Evolutionary conservation across 2,888 invertebrate genomes (phyloP), one percentile per base, ranked within the genome.

Genomic region (Andrena bicolor): DNA sequence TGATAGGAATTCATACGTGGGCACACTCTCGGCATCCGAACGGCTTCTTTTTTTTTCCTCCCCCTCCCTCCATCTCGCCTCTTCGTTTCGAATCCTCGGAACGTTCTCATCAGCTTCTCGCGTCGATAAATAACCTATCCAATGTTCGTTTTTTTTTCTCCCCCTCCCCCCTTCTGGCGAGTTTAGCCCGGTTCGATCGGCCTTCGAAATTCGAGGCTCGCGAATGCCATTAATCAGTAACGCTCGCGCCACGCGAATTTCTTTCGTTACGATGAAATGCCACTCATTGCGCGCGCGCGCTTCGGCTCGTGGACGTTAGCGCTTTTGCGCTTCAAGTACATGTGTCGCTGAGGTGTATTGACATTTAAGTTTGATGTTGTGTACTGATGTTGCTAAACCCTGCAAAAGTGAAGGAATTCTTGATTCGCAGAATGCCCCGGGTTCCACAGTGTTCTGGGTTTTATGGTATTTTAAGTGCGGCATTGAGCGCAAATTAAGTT

Each of bases 1-100:
- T 73, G 32, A 66, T 13, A 61, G 83, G 83, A 84, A 84, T 84
- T 84, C 74, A 58, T 76, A 80, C 83, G 76, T 77, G 73, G 76
- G 74, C 74, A 80, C 51, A 58, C 71, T 58, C 71, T 63, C 58
- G 77, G 60, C 61, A 60, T 83, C 61, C 71, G 70, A 74, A 26
- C 35, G 2, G 56, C 48, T 32, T 69, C 51, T 69, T 35, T 63
- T 51, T 30, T 51, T 13, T 35, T 10, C 10, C 32, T 35, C 41
- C 56, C 30, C 28, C 49, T 51, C 13, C 35, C 35, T 10, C 30
- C 32, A 41, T 30, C 41, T 35, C 66, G 13, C 32, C 65, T 60
- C 66, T 51, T 49, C 28, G 16, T 49, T 71, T 74, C 71, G 56
- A 81, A 26, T 82, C 81, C 26, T 58, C 71, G 56, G 23, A 26